Base-by-base conservation (phyloP, 2,113 vertebrate genomes). In the Neotoma lepida region DNA sequence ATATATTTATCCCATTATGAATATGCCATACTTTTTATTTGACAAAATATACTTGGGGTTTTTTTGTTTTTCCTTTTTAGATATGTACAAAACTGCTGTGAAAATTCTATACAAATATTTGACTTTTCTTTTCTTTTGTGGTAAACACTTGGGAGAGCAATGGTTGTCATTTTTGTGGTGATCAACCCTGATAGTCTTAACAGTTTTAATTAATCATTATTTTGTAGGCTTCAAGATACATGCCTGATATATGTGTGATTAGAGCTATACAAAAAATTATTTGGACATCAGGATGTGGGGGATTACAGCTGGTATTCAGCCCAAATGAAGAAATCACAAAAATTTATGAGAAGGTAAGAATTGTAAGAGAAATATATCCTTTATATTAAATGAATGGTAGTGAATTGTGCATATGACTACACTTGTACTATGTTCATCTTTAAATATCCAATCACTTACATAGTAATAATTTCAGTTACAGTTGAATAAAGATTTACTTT, bases 161-260 rank as follows among this genome's bases (percentile, higher is more conserved):
- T 71, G 39, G 15, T 86, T 94, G 18, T 94, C 14, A 41, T 51
- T 12, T 94, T 68, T 64, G 10, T 95, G 28, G 10, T 70, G 41
- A 82, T 97, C 4, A 6, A 41, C 24, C 82, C 28, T 81, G 80
- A 30, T 87, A 78, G 86, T 89, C 74, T 68, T 94, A 81, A 24
- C 17, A 74, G 6, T 97, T 96, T 96, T 97, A 91, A 95, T 95
- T 97, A 91, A 95, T 94, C 97, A 96, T 98, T 97, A 98, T 98
- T 94, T 99, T 99, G 92, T 98, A 99, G 98, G 99, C 99, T 92
- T 99, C 99, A 70, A 99, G 99, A 97, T 99, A 99, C 89, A 99
- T 99, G 99, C 99, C 99, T 97, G 99, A 99, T 98, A 99, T 99
- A 93, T 99, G 99, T 98, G 99, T 99, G 95, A 99, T 99, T 97